Conservation (phyloP, 2,888 invertebrate species). For the Notodonta ziczac region DNA sequence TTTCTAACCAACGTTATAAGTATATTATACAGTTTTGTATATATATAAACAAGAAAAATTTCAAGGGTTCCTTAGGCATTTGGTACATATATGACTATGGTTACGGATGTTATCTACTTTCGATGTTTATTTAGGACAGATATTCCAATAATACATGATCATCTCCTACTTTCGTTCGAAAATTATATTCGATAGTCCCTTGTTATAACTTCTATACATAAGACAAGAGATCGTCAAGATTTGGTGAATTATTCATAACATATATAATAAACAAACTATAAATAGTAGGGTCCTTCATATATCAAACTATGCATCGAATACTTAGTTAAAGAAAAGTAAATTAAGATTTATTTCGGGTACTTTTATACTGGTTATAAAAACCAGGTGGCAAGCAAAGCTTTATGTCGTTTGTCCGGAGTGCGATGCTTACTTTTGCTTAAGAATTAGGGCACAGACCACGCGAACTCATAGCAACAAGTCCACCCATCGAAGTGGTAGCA, state of each 20-base stretch:
- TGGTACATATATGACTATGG: neutral
- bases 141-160: neutral
- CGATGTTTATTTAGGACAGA: slow-evolving; percentile 1
- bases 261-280: no score
- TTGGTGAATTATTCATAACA: no score
- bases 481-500: neutral
- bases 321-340: no score
- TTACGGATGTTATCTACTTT: neutral
- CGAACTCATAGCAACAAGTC: neutral
- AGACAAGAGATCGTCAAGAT: neutral
- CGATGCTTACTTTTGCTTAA: no score
- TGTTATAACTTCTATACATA: neutral
- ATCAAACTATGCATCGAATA: no score
- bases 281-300: no score
- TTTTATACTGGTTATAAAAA: no score
- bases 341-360: no score
- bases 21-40: neutral
- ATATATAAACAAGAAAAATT: neutral
- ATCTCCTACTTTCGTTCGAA: neutral
- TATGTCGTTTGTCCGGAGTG: no score
- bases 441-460: no score
- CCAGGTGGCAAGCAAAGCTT: no score
- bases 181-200: neutral
- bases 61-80: slow-evolving; percentile 1
- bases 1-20: neutral